A percentile compares a stretch with the other conserved stretches of the same genome.
These are phyloP conservation scores for Mesochorus sp. DNA, from an alignment of 2,888 invertebrate species.

Conservation along the genomic window DNA sequence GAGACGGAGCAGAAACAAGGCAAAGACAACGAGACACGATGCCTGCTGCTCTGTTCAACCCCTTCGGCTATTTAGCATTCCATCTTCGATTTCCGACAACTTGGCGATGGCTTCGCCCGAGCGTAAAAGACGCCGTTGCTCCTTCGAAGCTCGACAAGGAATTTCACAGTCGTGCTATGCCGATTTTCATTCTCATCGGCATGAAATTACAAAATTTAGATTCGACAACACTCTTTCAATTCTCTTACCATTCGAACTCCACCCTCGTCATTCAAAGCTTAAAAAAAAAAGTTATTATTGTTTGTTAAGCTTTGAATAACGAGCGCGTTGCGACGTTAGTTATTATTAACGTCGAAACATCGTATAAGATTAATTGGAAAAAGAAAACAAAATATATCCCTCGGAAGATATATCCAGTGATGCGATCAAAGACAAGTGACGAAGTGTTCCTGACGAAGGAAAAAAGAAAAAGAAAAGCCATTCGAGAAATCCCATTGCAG, in stretches of 20 bases:
- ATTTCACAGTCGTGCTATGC: constrained; percentile 9
- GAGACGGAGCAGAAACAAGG: constrained; percentile 44
- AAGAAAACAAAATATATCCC: not conserved
- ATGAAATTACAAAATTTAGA: not conserved
- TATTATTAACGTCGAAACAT: no score
- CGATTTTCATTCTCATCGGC: constrained; percentile 8
- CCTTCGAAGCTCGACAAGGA: constrained; percentile 8
- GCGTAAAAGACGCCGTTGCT: constrained; percentile 28
- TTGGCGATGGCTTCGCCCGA: constrained; percentile 55
- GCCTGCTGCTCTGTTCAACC: constrained; percentile 71
- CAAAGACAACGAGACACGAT: constrained; percentile 56
- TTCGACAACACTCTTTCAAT: no score
- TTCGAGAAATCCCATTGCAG: constrained; percentile 11
- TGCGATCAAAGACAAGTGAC: constrained; percentile 22
- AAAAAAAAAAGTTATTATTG: no score
- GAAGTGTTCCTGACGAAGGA: constrained; percentile 25
- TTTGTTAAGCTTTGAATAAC: no score
- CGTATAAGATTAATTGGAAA: not conserved
- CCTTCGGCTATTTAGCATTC: constrained; percentile 81
- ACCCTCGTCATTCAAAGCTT: no score
- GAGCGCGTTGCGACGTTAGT: no score
- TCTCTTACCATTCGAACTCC: no score
- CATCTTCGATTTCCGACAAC: constrained; percentile 79
- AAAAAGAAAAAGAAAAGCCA: not conserved
- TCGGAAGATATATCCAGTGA: not conserved